phyloP scores from a whole-genome alignment of 2,888 invertebrate species.

The Hydrotaea cyrtoneurina region DNA sequence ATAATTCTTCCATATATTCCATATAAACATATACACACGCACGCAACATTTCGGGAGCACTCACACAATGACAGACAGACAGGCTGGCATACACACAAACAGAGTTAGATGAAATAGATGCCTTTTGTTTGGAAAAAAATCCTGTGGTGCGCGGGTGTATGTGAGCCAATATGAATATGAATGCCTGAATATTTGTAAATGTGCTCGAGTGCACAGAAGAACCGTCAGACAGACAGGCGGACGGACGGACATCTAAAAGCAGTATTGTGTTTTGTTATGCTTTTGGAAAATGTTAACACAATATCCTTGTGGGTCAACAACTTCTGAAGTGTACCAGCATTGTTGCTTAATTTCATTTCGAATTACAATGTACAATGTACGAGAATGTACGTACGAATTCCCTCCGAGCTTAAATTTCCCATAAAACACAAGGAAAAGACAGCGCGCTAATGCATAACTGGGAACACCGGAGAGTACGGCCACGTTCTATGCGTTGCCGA shows the following conservation, averaged over 20 bases:
- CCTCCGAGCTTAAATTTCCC: neutral
- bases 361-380: neutral
- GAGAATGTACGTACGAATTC: neutral
- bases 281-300: constrained; percentile 25
- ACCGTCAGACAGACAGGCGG: neutral
- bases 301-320: constrained; percentile 55
- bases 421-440: neutral
- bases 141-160: neutral
- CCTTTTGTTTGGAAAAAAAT: constrained; percentile 4
- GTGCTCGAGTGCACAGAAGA: neutral
- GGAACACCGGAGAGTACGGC: neutral
- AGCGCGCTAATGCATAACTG: neutral
- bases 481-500: too few species aligned
- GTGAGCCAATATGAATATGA: neutral
- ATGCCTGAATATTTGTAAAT: neutral
- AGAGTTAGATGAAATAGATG: neutral
- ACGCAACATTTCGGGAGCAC: neutral
- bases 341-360: constrained; percentile 42
- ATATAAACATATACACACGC: neutral
- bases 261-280: constrained; percentile 18
- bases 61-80: neutral
- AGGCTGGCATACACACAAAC: neutral
- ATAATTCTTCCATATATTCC: constrained; percentile 5
- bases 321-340: constrained; percentile 39
- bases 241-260: constrained; percentile 10